These are phyloP conservation scores for Drosophila buzzatii DNA, from an alignment of 2,888 invertebrate species.

Conservation along the genomic window DNA sequence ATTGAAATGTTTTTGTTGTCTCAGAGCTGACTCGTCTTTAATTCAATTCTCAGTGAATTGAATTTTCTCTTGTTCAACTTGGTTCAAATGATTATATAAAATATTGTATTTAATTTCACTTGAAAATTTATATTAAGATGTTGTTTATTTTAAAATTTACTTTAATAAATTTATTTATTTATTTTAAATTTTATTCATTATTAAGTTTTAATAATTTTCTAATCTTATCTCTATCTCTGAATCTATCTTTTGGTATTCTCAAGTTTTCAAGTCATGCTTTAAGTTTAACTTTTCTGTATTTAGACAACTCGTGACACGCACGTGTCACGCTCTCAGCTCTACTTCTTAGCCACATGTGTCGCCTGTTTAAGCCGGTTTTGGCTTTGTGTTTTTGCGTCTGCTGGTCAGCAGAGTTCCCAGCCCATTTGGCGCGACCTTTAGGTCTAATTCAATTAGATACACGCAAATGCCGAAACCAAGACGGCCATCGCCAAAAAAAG, in stretches of 20 bases:
- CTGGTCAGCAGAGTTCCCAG: constrained; percentile 45
- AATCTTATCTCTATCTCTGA: too few species aligned
- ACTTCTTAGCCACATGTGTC: constrained; percentile 5
- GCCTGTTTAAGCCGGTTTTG: constrained; percentile 3
- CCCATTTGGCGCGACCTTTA: constrained; percentile 64
- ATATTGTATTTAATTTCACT: too few species aligned
- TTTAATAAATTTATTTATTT: too few species aligned
- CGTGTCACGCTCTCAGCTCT: neutral
- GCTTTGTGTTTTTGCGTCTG: constrained; percentile 1
- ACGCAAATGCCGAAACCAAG: constrained; percentile 46
- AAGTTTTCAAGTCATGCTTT: neutral
- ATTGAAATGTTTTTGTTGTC: too few species aligned
- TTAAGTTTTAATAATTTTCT: too few species aligned
- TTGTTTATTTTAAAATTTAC: too few species aligned
- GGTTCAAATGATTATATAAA: too few species aligned
- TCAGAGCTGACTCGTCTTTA: too few species aligned
- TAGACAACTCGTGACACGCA: neutral
- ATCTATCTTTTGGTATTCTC: neutral
- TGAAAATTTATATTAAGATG: too few species aligned
- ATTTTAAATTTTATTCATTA: too few species aligned
- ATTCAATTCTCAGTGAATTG: too few species aligned
- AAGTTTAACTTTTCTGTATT: neutral
- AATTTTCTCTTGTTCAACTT: too few species aligned
- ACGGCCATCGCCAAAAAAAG: constrained; percentile 40
- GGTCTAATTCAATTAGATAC: constrained; percentile 70